phyloP scores from a whole-genome alignment of 1,140 invertebrate genomes.

The Sitobion miscanthi region DNA sequence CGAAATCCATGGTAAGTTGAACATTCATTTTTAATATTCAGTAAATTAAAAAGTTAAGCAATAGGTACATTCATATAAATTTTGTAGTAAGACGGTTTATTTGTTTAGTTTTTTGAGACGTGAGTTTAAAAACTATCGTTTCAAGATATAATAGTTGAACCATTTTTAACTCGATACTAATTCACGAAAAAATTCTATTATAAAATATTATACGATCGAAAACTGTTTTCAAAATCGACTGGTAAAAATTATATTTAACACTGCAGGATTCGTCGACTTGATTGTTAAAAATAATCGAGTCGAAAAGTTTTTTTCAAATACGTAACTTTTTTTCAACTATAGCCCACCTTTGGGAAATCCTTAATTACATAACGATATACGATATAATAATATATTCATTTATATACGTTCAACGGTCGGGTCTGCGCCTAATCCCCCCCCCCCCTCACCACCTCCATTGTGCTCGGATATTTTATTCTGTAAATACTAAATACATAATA shows the following conservation, averaged over 20 bases:
- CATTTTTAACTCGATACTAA: neutral
- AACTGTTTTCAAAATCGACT: neutral
- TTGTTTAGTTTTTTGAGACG: neutral
- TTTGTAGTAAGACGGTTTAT: neutral
- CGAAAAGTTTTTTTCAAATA: neutral
- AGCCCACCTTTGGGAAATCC: neutral
- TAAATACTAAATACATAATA: neutral
- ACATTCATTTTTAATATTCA: neutral
- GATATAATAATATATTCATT: neutral
- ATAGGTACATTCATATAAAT: neutral
- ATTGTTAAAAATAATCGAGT: neutral
- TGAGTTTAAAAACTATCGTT: neutral
- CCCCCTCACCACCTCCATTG: neutral
- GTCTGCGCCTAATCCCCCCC: neutral
- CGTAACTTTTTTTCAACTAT: neutral
- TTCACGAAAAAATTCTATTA: no score
- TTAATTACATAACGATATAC: slow-evolving; percentile 17
- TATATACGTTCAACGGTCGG: neutral
- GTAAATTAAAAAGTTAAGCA: neutral
- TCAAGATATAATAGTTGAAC: neutral
- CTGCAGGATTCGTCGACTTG: neutral
- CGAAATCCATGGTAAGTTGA: neutral
- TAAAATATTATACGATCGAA: neutral
- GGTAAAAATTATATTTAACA: neutral
- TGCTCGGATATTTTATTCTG: neutral